Base-by-base conservation (phyloP, 1,140 invertebrate species). In the Papilio polyxenes region DNA sequence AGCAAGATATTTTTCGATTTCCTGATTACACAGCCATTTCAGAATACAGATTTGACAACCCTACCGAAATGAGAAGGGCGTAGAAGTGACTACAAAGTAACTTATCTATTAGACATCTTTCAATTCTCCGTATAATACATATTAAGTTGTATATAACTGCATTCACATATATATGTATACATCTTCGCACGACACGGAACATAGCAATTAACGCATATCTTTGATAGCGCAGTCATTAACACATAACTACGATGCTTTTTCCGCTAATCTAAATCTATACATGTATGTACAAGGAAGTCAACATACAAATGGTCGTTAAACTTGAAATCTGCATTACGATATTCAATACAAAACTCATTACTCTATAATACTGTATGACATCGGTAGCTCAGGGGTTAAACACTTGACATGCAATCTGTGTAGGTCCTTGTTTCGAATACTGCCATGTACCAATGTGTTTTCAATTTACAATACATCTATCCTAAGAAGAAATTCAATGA, bases 121-220 rank as follows among this genome's bases (percentile, higher is more conserved):
- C 40, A 44, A 44, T 44, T 44, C 40, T 44, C 40, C 7, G 40
- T 44, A 56, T 56, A 56, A 56, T 17, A 56, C 15, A 53, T 53
- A 53, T 53, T 17, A 69, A 37, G 65, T 9, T 69, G 20, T 69
- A 20, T 31, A 20, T 31, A 15, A 17, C 23, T 31, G 23, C 65
- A 20, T 69, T 37, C 20, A 23, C 65, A 37, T 31, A 13, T 4
- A 69, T 37, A 69, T 17, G 10, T 31, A 31, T 53, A 7, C 7
- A 17, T 56, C 15, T 56, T 56, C 65, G 20, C 23, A 31, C 65
- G 69, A 74, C 17, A 44, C 69, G 69, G 69, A 74, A 74, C 69
- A 13, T 15, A 13, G 69, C 37, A 74, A 74, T 74, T 74, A 74
- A 40, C 69, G 69, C 69, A 74, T 74, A 62, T 62, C 59, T 62